Percentiles rank a stretch among this genome's conserved stretches.
These are phyloP conservation scores for Spermophilus dauricus DNA, from an alignment of 2,113 vertebrate species.

Conservation along the genomic window DNA sequence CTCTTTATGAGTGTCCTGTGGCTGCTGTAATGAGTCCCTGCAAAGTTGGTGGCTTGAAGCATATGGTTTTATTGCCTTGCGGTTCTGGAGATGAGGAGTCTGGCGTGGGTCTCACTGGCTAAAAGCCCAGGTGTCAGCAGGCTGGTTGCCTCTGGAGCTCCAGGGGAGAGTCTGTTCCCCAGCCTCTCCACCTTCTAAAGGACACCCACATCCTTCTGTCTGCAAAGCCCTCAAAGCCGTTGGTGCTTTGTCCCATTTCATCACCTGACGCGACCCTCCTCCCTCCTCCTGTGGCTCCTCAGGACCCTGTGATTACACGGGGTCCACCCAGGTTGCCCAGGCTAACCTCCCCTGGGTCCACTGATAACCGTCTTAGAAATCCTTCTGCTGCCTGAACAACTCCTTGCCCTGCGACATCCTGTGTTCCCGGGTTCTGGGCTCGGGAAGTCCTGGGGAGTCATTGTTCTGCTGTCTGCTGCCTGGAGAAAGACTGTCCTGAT, in stretches of 20 bases:
- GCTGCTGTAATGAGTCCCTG: not conserved
- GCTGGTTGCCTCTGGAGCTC: not conserved
- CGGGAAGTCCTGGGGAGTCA: no score
- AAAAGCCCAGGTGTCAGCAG: not conserved
- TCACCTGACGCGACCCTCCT: rapidly evolving
- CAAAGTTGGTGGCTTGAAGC: not conserved
- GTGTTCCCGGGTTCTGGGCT: no score
- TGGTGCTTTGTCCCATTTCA: rapidly evolving
- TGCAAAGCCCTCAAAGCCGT: not conserved
- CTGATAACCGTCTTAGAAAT: not conserved
- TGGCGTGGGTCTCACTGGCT: not conserved
- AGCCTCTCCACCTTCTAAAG: not conserved
- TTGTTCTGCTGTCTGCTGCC: no score
- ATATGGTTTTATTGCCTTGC: no score
- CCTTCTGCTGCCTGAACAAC: not conserved
- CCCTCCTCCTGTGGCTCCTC: not conserved
- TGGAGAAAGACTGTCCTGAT: not conserved
- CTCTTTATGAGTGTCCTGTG: not conserved
- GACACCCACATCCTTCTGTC: not conserved
- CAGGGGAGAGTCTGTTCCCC: no score
- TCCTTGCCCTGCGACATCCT: no score
- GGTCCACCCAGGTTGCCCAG: not conserved
- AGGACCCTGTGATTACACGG: not conserved
- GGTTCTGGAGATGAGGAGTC: not conserved
- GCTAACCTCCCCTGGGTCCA: no score